phyloP scores from a whole-genome alignment of 2,888 invertebrate species.

The Drosophila heteroneura region DNA sequence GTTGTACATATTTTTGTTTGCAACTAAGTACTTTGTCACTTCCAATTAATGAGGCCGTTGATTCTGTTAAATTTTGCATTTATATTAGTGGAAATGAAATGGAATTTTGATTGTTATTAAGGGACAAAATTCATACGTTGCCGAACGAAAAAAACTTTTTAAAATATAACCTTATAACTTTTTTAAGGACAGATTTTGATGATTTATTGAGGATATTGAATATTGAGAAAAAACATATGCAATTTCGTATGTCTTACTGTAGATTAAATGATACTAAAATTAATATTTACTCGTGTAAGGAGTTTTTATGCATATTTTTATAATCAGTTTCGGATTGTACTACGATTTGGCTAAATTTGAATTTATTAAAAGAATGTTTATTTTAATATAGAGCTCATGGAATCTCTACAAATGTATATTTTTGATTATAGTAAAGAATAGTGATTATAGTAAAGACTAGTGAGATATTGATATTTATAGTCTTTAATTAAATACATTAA shows the following conservation, averaged over 20 bases:
- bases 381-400: background rate
- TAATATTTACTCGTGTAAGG: background rate
- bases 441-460: too few species aligned
- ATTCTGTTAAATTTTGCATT: conserved; percentile 51
- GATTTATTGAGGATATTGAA: background rate
- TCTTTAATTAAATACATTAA: background rate
- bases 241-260: background rate
- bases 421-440: background rate
- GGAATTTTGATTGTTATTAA: background rate
- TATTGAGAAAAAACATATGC: background rate
- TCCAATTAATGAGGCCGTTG: conserved; percentile 65
- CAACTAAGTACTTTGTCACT: conserved; percentile 63
- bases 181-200: background rate
- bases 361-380: background rate
- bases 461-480: too few species aligned
- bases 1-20: conserved; percentile 5
- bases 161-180: background rate
- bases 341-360: background rate
- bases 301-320: background rate
- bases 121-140: background rate
- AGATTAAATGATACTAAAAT: background rate
- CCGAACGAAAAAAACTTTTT: background rate
- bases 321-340: background rate
- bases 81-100: conserved; percentile 39
- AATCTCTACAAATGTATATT: background rate